Evolutionary conservation across 2,113 vertebrate genomes (phyloP).

Genomic region (Meleagris gallopavo): DNA sequence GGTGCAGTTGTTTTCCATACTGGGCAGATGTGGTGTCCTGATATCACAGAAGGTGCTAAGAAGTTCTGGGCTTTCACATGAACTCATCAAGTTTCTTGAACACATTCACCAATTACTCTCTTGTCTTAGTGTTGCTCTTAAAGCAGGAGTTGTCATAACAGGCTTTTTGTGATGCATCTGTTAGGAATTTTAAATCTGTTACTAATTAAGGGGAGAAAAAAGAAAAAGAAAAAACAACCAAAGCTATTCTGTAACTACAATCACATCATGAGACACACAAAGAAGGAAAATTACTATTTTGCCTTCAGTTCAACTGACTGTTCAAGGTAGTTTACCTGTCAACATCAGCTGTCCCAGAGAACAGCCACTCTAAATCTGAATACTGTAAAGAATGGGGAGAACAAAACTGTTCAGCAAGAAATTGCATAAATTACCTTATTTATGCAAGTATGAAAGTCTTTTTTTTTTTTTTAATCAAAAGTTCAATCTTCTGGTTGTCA

Average conservation of each 20-base stretch:
- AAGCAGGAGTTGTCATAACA: not conserved
- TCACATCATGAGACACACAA: not conserved
- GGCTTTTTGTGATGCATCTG: not conserved
- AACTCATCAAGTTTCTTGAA: conserved; percentile 79
- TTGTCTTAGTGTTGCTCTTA: conserved; percentile 77
- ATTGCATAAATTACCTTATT: not conserved
- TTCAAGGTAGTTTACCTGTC: not conserved
- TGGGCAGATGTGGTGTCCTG: conserved; percentile 74
- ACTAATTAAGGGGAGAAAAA: not conserved
- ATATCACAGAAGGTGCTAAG: conserved; percentile 74
- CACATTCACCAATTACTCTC: conserved; percentile 70
- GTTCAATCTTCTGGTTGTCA: not conserved
- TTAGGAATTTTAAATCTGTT: conserved; percentile 16
- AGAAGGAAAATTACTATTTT: not conserved
- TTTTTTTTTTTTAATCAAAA: not conserved
- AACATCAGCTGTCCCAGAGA: not conserved
- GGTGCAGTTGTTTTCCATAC: conserved; percentile 73
- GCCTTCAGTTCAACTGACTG: not conserved
- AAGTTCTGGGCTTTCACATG: conserved; percentile 70
- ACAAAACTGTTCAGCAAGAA: not conserved
- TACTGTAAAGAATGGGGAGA: not conserved
- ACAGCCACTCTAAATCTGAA: not conserved
- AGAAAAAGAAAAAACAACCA: not conserved
- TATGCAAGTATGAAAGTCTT: not conserved
- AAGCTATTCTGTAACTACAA: not conserved